Percentiles rank a stretch among this genome's conserved stretches.
These are phyloP conservation scores for Ectobius pallidus DNA, from an alignment of 2,888 invertebrate genomes.

Conservation along the genomic window DNA sequence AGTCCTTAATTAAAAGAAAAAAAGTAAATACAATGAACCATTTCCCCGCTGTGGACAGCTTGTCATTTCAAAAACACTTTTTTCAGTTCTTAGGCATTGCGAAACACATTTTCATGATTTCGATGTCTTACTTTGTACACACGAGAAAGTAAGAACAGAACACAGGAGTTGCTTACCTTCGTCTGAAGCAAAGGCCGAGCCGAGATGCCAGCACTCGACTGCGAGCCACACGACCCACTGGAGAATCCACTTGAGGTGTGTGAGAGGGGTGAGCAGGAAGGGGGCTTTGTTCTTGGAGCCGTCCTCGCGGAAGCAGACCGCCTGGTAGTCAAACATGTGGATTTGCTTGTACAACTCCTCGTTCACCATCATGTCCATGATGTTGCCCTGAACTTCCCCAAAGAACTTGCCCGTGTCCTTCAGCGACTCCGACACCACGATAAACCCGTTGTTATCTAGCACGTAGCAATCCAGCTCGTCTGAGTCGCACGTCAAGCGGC, in stretches of 20 bases:
- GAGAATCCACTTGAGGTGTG: slow-evolving; percentile 46
- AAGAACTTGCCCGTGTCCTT: slow-evolving; percentile 83
- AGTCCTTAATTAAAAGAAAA: too few relatives aligned
- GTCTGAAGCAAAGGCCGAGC: slow-evolving; percentile 31
- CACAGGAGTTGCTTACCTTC: slow-evolving; percentile 33
- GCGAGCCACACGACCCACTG: slow-evolving; percentile 47
- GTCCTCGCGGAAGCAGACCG: slow-evolving; percentile 46
- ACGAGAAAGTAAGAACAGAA: too few relatives aligned
- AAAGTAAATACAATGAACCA: too few relatives aligned
- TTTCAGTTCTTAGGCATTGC: too few relatives aligned
- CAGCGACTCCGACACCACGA: slow-evolving; percentile 73
- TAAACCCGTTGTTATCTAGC: slow-evolving; percentile 89
- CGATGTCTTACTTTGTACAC: too few relatives aligned
- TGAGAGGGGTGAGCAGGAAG: slow-evolving; percentile 40
- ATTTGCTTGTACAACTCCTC: slow-evolving; percentile 53
- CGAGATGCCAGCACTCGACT: slow-evolving; percentile 45
- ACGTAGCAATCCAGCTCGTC: slow-evolving; percentile 79
- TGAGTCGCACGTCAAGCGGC: slow-evolving; percentile 58
- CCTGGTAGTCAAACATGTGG: slow-evolving; percentile 55
- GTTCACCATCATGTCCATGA: slow-evolving; percentile 66
- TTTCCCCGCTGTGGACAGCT: too few relatives aligned
- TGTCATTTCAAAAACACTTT: too few relatives aligned
- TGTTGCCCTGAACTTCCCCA: slow-evolving; percentile 79
- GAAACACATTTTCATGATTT: too few relatives aligned
- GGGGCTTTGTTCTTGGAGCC: slow-evolving; percentile 29